These are phyloP conservation scores for Chrysolina haemoptera DNA, from an alignment of 2,888 invertebrate species.

Conservation along the genomic window DNA sequence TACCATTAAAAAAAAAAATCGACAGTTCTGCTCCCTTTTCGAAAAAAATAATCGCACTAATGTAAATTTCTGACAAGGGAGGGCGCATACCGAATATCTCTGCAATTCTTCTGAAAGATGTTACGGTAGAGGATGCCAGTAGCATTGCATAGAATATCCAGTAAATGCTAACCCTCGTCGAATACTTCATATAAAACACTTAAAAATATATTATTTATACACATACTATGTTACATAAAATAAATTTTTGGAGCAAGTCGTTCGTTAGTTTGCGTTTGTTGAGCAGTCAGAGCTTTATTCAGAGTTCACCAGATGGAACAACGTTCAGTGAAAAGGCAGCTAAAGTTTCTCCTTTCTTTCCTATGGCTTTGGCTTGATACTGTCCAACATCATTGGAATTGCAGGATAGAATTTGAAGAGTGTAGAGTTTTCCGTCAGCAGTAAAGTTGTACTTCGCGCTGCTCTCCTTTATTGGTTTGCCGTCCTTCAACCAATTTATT, in stretches of 20 bases:
- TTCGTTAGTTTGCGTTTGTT: slow-evolving; percentile 62
- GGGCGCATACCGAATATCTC: slow-evolving; percentile 33
- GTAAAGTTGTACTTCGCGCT: slow-evolving; percentile 85
- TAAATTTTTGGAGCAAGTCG: slow-evolving; percentile 67
- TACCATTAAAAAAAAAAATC: slow-evolving; percentile 62
- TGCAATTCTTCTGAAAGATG: slow-evolving; percentile 51
- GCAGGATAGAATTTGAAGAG: slow-evolving; percentile 83
- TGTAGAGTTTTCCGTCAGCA: slow-evolving; percentile 86
- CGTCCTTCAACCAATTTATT: slow-evolving; percentile 92
- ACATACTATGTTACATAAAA: slow-evolving; percentile 63
- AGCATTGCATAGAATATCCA: slow-evolving; percentile 34
- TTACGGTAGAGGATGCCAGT: slow-evolving; percentile 61
- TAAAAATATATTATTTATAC: slow-evolving; percentile 60
- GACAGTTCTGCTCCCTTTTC: slow-evolving; percentile 62
- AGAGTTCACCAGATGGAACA: slow-evolving; percentile 72
- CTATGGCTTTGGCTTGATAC: slow-evolving; percentile 88
- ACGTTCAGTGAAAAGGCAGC: slow-evolving; percentile 93
- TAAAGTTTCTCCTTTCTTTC: slow-evolving; percentile 87
- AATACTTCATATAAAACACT: slow-evolving; percentile 60
- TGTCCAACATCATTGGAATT: slow-evolving; percentile 87
- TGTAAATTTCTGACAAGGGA: slow-evolving; percentile 41
- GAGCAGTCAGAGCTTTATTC: slow-evolving; percentile 59
- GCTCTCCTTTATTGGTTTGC: slow-evolving; percentile 88
- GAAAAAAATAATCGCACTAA: slow-evolving; percentile 50
- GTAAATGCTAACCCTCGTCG: slow-evolving; percentile 27